These are phyloP conservation scores for Scrobipalpa atriplicella DNA, from an alignment of 2,888 invertebrate species.

Conservation along the genomic window DNA sequence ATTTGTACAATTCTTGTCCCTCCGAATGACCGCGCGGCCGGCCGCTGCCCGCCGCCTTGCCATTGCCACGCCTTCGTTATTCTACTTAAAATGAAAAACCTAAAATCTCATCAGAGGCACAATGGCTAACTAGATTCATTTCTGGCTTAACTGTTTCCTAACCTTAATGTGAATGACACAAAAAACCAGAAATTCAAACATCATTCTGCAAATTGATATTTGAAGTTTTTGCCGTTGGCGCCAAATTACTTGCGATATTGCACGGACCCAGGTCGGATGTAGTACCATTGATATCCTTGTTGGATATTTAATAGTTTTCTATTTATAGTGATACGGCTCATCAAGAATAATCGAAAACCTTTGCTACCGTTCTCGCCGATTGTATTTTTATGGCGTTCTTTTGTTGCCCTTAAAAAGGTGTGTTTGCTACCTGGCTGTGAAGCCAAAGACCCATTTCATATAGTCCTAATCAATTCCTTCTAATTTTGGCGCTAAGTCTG, in stretches of 20 bases:
- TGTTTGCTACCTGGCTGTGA: constrained; percentile 65
- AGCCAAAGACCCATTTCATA: constrained; percentile 48
- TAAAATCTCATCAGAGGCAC: constrained; percentile 38
- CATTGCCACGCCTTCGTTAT: constrained; percentile 55
- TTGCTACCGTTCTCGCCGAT: constrained; percentile 73
- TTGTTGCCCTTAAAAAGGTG: constrained; percentile 52
- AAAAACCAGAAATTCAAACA: constrained; percentile 22
- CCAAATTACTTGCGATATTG: constrained; percentile 45
- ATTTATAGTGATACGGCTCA: constrained; percentile 70
- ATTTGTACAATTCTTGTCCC: constrained; percentile 72
- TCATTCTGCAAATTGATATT: constrained; percentile 33
- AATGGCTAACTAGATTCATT: constrained; percentile 11
- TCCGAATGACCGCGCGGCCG: constrained; percentile 55
- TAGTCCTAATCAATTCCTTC: constrained; percentile 74
- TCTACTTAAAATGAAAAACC: constrained; percentile 51
- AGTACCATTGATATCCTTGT: constrained; percentile 51
- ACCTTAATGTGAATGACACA: not conserved
- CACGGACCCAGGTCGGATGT: constrained; percentile 49
- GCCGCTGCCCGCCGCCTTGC: constrained; percentile 36
- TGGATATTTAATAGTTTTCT: constrained; percentile 68
- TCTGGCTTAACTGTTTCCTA: not conserved
- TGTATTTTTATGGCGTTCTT: constrained; percentile 49
- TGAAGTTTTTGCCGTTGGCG: constrained; percentile 58
- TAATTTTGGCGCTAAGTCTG: constrained; percentile 66
- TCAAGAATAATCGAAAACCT: constrained; percentile 65